Percentiles rank a stretch among this genome's conserved stretches.
Conservation (phyloP, 2,888 invertebrate species). For the Acanthoscelides obtectus region DNA sequence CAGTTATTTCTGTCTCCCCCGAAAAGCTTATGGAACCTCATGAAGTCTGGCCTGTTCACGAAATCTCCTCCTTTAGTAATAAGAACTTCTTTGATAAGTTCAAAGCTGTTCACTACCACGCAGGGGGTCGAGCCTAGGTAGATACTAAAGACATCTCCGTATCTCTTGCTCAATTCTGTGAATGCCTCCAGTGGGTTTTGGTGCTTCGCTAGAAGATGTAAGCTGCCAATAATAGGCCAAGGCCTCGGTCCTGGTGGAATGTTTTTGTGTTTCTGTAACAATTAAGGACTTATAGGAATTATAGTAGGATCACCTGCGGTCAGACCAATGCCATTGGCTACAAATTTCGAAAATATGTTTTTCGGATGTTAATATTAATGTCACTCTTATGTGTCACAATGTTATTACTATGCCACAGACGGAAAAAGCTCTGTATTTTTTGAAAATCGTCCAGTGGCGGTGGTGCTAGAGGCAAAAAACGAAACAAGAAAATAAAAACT, state of each 20-base stretch:
- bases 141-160: constrained; percentile 70
- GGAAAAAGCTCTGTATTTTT: no score
- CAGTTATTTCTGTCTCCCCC: constrained; percentile 83
- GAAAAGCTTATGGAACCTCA: constrained; percentile 75
- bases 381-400: no score
- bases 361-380: no score
- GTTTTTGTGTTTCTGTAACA: no score
- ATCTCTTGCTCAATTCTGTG: constrained; percentile 60
- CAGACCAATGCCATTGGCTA: no score
- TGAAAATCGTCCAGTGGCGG: no score
- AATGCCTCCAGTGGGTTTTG: constrained; percentile 70
- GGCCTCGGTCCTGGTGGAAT: constrained; percentile 62
- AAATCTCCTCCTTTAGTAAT: constrained; percentile 78
- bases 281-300: no score
- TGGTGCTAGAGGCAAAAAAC: no score
- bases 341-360: no score
- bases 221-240: constrained; percentile 66
- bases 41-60: constrained; percentile 77
- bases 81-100: constrained; percentile 68
- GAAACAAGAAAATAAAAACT: no score
- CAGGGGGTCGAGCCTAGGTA: constrained; percentile 65
- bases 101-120: constrained; percentile 69
- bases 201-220: constrained; percentile 61
- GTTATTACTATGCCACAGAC: no score
- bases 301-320: no score